Conservation (phyloP, 2,888 invertebrate genomes). For the Chymomyza procnemis region DNA sequence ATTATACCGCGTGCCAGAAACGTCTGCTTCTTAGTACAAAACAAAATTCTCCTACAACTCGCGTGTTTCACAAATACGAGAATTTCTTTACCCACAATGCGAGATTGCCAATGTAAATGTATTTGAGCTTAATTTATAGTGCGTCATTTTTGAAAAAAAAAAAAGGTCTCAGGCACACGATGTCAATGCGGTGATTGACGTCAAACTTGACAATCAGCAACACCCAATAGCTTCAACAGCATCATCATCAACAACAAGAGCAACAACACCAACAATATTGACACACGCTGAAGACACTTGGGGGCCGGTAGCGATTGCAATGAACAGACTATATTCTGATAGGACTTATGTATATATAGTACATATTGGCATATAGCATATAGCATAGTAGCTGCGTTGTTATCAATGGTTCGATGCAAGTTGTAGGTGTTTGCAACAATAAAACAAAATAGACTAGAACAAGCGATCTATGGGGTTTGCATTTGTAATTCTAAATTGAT, state of each 20-base stretch:
- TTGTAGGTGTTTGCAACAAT: slow-evolving; percentile 44
- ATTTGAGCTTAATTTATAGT: slow-evolving; percentile 35
- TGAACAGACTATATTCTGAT: not conserved
- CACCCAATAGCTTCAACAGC: slow-evolving; percentile 53
- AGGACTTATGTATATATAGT: not conserved
- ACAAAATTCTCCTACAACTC: slow-evolving; percentile 15
- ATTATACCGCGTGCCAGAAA: too few relatives aligned
- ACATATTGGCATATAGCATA: slow-evolving; percentile 16
- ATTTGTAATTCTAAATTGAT: slow-evolving; percentile 34
- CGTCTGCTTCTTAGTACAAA: not conserved
- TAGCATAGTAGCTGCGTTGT: not conserved
- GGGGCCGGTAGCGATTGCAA: slow-evolving; percentile 39
- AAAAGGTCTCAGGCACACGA: slow-evolving; percentile 53
- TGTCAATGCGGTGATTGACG: slow-evolving; percentile 60
- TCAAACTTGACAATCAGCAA: slow-evolving; percentile 58
- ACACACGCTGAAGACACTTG: not conserved
- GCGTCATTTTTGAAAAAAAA: slow-evolving; percentile 59
- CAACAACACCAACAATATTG: slow-evolving; percentile 9
- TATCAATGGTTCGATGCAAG: slow-evolving; percentile 30
- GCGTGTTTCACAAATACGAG: slow-evolving; percentile 10
- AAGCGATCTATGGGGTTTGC: slow-evolving; percentile 8
- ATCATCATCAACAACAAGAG: slow-evolving; percentile 71
- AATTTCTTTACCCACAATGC: not conserved
- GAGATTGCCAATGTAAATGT: slow-evolving; percentile 4
- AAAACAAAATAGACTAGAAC: not conserved